Percentiles rank a stretch among this genome's conserved stretches.
phyloP scores from a whole-genome alignment of 2,797 vertebrate genomes.

The Kryptolebias ocellatus region DNA sequence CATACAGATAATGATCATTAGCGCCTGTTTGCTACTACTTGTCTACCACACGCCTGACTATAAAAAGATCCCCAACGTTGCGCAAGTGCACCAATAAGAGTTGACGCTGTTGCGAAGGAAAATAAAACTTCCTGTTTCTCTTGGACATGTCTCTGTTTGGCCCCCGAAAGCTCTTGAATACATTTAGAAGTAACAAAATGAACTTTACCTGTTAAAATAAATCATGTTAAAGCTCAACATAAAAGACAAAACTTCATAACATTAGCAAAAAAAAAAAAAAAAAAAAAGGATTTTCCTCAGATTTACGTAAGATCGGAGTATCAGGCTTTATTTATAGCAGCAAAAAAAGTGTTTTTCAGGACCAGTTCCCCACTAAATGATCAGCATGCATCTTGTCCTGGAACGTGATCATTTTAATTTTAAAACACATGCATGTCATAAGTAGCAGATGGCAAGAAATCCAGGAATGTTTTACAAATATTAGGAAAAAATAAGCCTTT shows the following conservation, averaged over 20 bases:
- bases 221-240: no score
- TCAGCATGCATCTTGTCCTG: not conserved
- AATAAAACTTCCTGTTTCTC: no score
- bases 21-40: not conserved
- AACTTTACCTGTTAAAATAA: not conserved
- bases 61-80: no score
- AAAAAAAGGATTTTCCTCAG: no score
- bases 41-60: not conserved
- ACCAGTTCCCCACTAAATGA: not conserved
- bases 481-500: not conserved
- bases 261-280: no score
- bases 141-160: not conserved
- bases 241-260: no score
- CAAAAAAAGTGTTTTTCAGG: not conserved
- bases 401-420: not conserved
- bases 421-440: not conserved
- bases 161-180: slow-evolving; percentile 4
- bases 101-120: no score
- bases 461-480: slow-evolving; percentile 2
- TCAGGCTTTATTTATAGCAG: not conserved
- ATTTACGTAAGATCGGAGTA: slow-evolving; percentile 76
- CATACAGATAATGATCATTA: not conserved
- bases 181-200: slow-evolving; percentile 1
- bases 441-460: not conserved
- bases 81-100: no score